phyloP scores from a whole-genome alignment of 30 jellyfish, hydroid and myxozoan species.

The Turritopsis dohrnii region DNA sequence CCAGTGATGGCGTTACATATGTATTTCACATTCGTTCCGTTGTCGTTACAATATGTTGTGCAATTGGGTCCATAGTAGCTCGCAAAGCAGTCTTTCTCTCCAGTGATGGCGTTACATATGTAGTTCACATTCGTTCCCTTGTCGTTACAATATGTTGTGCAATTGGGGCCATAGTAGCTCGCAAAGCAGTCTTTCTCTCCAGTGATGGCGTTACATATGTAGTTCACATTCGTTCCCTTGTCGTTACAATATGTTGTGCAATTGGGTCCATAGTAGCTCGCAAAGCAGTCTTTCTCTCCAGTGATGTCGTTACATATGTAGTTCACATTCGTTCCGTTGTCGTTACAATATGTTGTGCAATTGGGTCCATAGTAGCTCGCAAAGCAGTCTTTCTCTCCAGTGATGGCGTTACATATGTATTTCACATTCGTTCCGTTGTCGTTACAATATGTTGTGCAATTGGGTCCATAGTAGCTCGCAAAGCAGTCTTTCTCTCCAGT shows the following conservation, averaged over 20 bases:
- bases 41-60: not conserved
- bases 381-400: not conserved
- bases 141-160: not conserved
- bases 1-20: not conserved
- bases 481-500: conserved; percentile 8
- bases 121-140: not conserved
- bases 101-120: not conserved
- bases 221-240: not conserved
- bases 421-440: not conserved
- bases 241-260: not conserved
- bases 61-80: not conserved
- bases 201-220: not conserved
- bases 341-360: not conserved
- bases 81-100: not conserved
- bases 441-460: not conserved
- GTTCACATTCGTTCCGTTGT: not conserved
- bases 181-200: not conserved
- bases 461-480: not conserved
- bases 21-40: not conserved
- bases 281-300: not conserved
- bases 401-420: not conserved
- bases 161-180: not conserved
- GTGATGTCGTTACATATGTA: not conserved
- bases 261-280: not conserved
- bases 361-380: not conserved